Percentiles rank a stretch among this genome's conserved stretches.
These are phyloP conservation scores for Listrodromus nycthemerus DNA, from an alignment of 2,888 invertebrate genomes.

Conservation along the genomic window DNA sequence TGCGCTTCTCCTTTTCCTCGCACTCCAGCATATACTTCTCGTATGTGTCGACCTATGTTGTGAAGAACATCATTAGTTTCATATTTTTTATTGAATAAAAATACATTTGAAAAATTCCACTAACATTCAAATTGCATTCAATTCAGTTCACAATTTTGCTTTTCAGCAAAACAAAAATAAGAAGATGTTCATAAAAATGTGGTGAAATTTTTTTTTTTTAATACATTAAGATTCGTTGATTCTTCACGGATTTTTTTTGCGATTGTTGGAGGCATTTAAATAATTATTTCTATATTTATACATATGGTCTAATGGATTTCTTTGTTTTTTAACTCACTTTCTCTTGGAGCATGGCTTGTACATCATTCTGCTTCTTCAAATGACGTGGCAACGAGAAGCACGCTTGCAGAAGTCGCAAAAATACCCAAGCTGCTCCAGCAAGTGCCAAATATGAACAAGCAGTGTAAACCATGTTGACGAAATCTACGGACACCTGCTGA, in stretches of 20 bases:
- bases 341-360: constrained; percentile 85
- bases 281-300: neutral
- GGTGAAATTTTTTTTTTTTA: neutral
- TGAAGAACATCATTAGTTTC: constrained; percentile 14
- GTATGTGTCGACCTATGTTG: constrained; percentile 77
- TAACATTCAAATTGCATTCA: neutral
- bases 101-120: no score
- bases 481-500: constrained; percentile 89
- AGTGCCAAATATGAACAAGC: constrained; percentile 88
- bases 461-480: constrained; percentile 88
- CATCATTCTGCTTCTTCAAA: constrained; percentile 86
- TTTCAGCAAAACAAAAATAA: no score
- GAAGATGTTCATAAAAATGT: constrained; percentile 4
- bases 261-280: neutral
- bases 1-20: constrained; percentile 77
- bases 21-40: constrained; percentile 81
- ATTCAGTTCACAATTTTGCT: neutral
- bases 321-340: constrained; percentile 79
- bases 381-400: constrained; percentile 88
- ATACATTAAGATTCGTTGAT: neutral
- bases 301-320: neutral
- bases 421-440: constrained; percentile 88
- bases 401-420: constrained; percentile 88
- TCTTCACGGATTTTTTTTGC: neutral
- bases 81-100: neutral